Conservation (phyloP, 2,113 vertebrate genomes). For the Chionomys nivalis region DNA sequence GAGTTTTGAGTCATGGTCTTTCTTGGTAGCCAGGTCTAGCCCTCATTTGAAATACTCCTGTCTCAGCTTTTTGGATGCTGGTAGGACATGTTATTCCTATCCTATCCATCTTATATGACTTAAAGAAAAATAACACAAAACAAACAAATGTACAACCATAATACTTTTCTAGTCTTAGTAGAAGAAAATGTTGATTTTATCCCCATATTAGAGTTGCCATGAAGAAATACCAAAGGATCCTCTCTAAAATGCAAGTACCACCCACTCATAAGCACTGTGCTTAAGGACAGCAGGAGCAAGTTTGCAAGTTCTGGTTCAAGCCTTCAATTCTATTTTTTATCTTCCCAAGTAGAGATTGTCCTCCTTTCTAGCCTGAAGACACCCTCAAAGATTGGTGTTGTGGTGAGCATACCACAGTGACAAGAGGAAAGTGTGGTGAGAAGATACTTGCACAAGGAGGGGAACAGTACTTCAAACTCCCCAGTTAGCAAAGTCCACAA, state of each 20-base stretch:
- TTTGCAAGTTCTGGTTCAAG: neutral
- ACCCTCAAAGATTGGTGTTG: neutral
- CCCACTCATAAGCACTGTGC: neutral
- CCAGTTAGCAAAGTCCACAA: slow-evolving; percentile 21
- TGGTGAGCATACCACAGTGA: neutral
- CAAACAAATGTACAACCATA: neutral
- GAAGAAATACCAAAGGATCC: neutral
- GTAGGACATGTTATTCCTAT: neutral
- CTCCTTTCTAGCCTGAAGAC: neutral
- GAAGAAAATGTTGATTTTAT: neutral
- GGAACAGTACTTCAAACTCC: neutral
- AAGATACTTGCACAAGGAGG: neutral
- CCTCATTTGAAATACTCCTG: neutral
- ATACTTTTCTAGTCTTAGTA: neutral
- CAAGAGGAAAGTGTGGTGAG: neutral
- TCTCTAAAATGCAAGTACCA: neutral
- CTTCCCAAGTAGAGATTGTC: neutral
- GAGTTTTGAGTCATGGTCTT: neutral
- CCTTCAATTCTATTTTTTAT: neutral
- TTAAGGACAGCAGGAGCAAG: neutral
- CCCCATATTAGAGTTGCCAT: neutral
- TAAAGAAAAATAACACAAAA: neutral
- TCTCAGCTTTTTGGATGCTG: neutral
- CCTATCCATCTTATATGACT: neutral
- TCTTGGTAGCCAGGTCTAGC: neutral